Conservation (phyloP, 2,888 invertebrate genomes). For the Catocala sponsa region DNA sequence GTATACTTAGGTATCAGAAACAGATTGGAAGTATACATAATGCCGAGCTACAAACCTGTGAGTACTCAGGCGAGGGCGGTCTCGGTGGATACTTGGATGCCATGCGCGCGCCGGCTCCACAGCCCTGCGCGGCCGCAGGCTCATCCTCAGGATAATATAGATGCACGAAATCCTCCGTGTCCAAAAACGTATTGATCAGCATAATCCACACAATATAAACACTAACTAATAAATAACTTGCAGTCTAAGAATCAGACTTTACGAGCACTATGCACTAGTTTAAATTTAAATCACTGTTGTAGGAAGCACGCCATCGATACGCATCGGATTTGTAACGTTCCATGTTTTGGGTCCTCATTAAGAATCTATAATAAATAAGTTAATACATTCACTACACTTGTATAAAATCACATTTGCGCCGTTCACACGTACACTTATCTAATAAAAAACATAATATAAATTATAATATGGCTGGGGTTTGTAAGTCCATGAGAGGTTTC, state of each 20-base stretch:
- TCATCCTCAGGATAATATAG: conserved; percentile 86
- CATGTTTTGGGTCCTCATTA: conserved; percentile 68
- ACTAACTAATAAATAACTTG: conserved; percentile 78
- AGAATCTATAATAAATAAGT: conserved; percentile 70
- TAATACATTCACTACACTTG: conserved; percentile 71
- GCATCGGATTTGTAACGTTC: conserved; percentile 73
- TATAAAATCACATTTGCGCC: conserved; percentile 83
- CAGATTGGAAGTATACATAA: conserved; percentile 5
- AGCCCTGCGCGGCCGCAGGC: conserved; percentile 76
- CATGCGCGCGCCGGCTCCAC: conserved; percentile 82
- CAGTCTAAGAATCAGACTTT: conserved; percentile 81
- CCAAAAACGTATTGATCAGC: conserved; percentile 86
- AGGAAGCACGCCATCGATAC: conserved; percentile 79
- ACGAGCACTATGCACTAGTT: conserved; percentile 66
- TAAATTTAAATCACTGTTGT: conserved; percentile 67
- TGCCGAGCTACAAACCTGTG: conserved; percentile 69
- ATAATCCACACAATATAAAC: conserved; percentile 78
- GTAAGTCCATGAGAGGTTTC: conserved; percentile 1
- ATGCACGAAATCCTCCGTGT: conserved; percentile 87
- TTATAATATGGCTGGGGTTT: not conserved
- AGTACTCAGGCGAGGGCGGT: conserved; percentile 80
- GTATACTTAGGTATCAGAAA: conserved; percentile 21
- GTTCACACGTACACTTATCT: conserved; percentile 68
- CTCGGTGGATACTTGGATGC: conserved; percentile 80
- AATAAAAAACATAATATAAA: conserved; percentile 46